Evolutionary conservation across 2,888 invertebrate species (phyloP).

Genomic region (Hirtodrosophila trivittata): DNA sequence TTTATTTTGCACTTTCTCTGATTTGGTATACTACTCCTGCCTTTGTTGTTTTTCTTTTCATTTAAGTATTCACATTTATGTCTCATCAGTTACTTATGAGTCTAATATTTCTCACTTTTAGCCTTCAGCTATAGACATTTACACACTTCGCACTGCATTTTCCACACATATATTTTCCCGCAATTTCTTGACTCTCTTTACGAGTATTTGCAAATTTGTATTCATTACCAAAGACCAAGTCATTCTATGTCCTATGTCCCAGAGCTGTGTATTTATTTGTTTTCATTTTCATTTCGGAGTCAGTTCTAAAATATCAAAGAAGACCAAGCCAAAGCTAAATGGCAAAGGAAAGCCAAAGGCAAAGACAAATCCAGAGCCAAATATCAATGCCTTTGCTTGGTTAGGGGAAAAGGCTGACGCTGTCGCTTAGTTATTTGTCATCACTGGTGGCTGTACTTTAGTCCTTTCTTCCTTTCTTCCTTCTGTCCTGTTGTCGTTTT

Average conservation of each 20-base stretch:
- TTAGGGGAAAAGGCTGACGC: constrained; percentile 35
- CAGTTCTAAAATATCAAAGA: constrained; percentile 49
- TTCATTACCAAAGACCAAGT: constrained; percentile 54
- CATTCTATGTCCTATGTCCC: neutral
- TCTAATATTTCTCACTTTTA: constrained; percentile 29
- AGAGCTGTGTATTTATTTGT: constrained; percentile 46
- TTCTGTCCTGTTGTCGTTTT: constrained; percentile 1
- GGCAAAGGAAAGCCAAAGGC: constrained; percentile 7
- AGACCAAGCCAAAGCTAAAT: constrained; percentile 27
- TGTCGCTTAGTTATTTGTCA: constrained; percentile 46
- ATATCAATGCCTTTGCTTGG: constrained; percentile 51
- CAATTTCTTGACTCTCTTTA: constrained; percentile 10
- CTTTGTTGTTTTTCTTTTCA: constrained; percentile 1
- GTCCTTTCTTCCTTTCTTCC: constrained; percentile 9
- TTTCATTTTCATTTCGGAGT: constrained; percentile 57
- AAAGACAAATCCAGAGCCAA: constrained; percentile 46
- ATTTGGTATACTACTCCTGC: too few species aligned
- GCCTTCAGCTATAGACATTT: neutral
- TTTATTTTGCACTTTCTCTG: too few species aligned
- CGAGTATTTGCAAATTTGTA: constrained; percentile 48
- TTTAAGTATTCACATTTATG: constrained; percentile 14
- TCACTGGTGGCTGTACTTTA: constrained; percentile 14
- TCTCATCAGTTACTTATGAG: constrained; percentile 27
- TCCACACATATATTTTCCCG: constrained; percentile 13
- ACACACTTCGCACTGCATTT: constrained; percentile 13